Percentiles rank a stretch among this genome's conserved stretches.
phyloP scores from a whole-genome alignment of 2,797 vertebrate species.

The Halcyon leucocephala region DNA sequence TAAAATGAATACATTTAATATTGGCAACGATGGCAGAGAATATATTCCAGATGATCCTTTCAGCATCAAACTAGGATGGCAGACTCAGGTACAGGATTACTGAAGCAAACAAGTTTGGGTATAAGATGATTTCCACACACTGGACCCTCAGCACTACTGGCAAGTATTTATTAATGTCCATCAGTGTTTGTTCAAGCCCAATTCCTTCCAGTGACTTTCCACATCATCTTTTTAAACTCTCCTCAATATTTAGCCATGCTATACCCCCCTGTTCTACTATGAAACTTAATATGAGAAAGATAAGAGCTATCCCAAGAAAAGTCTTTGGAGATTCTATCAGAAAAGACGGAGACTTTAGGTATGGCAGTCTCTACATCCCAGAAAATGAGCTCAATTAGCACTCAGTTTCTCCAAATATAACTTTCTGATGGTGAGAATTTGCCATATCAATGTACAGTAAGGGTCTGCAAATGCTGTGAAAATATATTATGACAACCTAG shows the following conservation, averaged over 20 bases:
- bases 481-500: neutral
- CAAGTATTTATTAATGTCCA: neutral
- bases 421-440: neutral
- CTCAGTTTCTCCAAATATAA: neutral
- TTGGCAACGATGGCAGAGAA: neutral
- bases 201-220: neutral
- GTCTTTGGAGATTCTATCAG: neutral
- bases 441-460: fast-evolving
- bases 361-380: neutral
- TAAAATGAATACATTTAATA: neutral
- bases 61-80: neutral
- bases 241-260: neutral
- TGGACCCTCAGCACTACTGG: neutral
- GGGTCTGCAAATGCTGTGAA: neutral
- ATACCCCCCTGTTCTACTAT: neutral
- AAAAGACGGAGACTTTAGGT: neutral
- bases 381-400: neutral
- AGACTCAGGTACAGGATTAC: neutral
- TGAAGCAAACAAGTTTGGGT: neutral
- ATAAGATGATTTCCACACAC: neutral
- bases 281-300: neutral
- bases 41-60: neutral
- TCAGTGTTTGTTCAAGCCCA: neutral
- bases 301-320: neutral
- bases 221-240: neutral